These are phyloP conservation scores for Achroia grisella DNA, from an alignment of 1,140 invertebrate genomes.

Conservation along the genomic window DNA sequence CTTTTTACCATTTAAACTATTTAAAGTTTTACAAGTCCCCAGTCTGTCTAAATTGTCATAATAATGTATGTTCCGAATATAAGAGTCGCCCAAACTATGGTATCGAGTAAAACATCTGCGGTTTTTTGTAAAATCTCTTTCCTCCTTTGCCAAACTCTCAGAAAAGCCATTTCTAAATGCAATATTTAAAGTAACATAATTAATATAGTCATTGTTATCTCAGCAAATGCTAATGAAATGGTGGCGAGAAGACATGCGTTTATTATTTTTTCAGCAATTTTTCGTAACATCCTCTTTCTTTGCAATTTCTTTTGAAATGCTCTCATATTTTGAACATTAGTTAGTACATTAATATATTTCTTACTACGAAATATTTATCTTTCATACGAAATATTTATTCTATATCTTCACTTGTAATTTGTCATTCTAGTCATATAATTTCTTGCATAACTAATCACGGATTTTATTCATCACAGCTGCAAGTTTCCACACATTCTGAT, in stretches of 20 bases:
- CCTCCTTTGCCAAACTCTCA: conserved; percentile 28
- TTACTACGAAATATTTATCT: too few species aligned
- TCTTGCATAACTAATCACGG: too few species aligned
- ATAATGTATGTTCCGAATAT: conserved; percentile 35
- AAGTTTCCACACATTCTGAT: conserved; percentile 31
- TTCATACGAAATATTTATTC: too few species aligned
- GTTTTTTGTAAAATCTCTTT: conserved; percentile 22
- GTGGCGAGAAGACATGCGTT: conserved; percentile 38
- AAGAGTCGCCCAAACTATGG: conserved; percentile 28
- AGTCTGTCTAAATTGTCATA: background rate
- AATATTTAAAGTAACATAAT: conserved; percentile 16
- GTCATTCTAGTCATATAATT: too few species aligned
- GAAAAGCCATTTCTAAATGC: conserved; percentile 24
- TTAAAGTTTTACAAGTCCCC: too few species aligned
- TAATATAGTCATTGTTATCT: conserved; percentile 36
- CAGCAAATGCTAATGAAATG: conserved; percentile 36
- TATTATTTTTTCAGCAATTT: conserved; percentile 33
- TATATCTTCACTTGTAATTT: too few species aligned
- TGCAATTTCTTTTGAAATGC: conserved; percentile 28
- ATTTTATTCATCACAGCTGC: conserved; percentile 28
- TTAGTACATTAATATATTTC: background rate
- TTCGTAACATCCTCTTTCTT: conserved; percentile 29
- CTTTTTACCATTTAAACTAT: too few species aligned
- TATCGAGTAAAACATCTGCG: conserved; percentile 21
- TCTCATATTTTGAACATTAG: conserved; percentile 24